A percentile compares a stretch with the other conserved stretches of the same genome.
These are phyloP conservation scores for Nannobrachium achirus DNA, from an alignment of 2,113 vertebrate genomes.

Conservation along the genomic window DNA sequence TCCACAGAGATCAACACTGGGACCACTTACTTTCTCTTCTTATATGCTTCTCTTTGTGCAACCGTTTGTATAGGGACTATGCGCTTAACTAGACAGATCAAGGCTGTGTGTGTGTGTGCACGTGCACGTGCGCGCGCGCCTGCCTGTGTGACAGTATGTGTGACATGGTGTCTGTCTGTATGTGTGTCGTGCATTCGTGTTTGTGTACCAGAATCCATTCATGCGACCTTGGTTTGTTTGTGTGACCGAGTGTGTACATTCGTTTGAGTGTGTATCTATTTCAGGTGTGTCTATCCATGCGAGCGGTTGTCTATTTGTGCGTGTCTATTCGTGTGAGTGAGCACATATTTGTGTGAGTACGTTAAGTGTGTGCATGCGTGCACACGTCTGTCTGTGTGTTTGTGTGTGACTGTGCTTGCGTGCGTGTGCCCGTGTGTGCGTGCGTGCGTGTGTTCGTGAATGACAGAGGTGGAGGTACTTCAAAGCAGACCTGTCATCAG, in stretches of 20 bases:
- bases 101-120: conserved; percentile 41
- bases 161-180: conserved; percentile 26
- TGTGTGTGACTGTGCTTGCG: conserved; percentile 1
- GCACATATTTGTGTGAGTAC: neutral
- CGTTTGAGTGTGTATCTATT: neutral
- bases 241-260: neutral
- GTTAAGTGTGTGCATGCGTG: conserved; percentile 9
- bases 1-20: conserved; percentile 3
- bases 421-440: conserved; percentile 9
- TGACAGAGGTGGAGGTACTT: conserved; percentile 58
- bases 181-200: neutral
- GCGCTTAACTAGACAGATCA: conserved; percentile 52
- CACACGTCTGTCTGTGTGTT: too few species aligned
- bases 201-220: neutral
- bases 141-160: conserved; percentile 7
- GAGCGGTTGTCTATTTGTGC: too few species aligned
- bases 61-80: conserved; percentile 12
- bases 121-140: conserved; percentile 14
- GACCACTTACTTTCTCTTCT: neutral
- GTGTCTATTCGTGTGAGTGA: neutral
- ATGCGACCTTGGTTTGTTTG: too few species aligned
- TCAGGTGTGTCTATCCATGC: too few species aligned
- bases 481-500: conserved; percentile 67
- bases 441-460: conserved; percentile 24
- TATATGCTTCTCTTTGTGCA: conserved; percentile 11